Percentiles rank a stretch among this genome's conserved stretches.
Evolutionary conservation across 1,140 invertebrate species (phyloP).

Genomic region (Asbolus verrucosus): DNA sequence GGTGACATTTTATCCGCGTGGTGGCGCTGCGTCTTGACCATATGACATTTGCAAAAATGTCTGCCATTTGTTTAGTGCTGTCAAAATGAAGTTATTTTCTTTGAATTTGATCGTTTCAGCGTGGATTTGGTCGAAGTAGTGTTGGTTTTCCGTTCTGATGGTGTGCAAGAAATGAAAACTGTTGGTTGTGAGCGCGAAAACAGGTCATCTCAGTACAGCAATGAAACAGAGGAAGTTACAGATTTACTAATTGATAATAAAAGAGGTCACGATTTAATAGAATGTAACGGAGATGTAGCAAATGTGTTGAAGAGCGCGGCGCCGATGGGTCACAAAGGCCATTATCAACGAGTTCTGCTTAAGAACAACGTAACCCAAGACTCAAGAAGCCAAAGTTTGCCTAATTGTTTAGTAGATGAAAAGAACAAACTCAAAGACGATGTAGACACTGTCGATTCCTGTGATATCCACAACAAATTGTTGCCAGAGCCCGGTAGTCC

Average conservation of each 20-base stretch:
- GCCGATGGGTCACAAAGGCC: constrained; percentile 54
- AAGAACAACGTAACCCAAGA: constrained; percentile 50
- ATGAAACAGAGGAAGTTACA: constrained; percentile 48
- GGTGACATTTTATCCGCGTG: too few species aligned
- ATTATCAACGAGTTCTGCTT: constrained; percentile 49
- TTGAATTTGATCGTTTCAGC: neutral
- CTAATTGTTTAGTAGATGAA: constrained; percentile 51
- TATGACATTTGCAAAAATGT: neutral
- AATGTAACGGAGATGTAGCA: constrained; percentile 48
- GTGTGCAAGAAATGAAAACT: constrained; percentile 46
- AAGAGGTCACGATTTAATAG: constrained; percentile 41
- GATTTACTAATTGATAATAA: constrained; percentile 47
- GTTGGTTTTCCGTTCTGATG: constrained; percentile 3
- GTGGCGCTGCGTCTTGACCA: too few species aligned
- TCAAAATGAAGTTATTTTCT: constrained; percentile 22
- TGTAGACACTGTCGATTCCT: constrained; percentile 43
- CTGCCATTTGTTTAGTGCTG: constrained; percentile 9
- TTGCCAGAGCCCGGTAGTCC: constrained; percentile 50
- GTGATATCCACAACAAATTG: constrained; percentile 52
- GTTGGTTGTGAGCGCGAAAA: constrained; percentile 46
- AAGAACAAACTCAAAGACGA: constrained; percentile 43
- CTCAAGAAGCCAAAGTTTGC: constrained; percentile 56
- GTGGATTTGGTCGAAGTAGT: constrained; percentile 1
- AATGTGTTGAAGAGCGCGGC: constrained; percentile 47
- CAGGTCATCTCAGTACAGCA: constrained; percentile 31